phyloP scores from a whole-genome alignment of 2,888 invertebrate genomes.

The Macrostomum cliftonense region DNA sequence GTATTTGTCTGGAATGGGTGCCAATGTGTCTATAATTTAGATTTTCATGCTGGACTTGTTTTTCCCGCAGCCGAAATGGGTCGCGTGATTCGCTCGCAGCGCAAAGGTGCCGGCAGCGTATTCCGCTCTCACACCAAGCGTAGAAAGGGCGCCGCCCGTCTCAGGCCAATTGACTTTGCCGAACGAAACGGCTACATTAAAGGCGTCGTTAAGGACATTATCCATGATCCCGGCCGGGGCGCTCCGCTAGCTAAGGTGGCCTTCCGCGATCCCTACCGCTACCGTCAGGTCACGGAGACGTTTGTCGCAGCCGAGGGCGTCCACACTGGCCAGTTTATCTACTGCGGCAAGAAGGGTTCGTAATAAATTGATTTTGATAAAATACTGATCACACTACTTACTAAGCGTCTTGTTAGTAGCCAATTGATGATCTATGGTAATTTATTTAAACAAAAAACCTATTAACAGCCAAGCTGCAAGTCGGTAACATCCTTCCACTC shows the following conservation, averaged over 20 bases:
- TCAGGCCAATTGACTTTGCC: slow-evolving; percentile 81
- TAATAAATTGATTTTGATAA: no score
- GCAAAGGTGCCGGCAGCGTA: slow-evolving; percentile 97
- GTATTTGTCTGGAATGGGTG: no score
- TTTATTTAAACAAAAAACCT: no score
- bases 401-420: no score
- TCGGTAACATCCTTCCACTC: slow-evolving; percentile 95
- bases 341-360: slow-evolving; percentile 90
- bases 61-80: no score
- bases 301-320: slow-evolving; percentile 97
- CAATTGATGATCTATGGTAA: no score
- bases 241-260: slow-evolving; percentile 88
- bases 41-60: no score
- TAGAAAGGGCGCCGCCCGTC: slow-evolving; percentile 92
- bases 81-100: slow-evolving; percentile 97
- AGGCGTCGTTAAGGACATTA: slow-evolving; percentile 91
- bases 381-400: no score
- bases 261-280: slow-evolving; percentile 95
- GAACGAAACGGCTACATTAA: slow-evolving; percentile 98
- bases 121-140: slow-evolving; percentile 95
- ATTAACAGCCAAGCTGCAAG: slow-evolving; percentile 50
- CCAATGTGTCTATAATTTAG: no score
- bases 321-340: slow-evolving; percentile 96
- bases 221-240: slow-evolving; percentile 95
- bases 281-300: slow-evolving; percentile 80